Evolutionary conservation across 2,888 invertebrate species (phyloP).

Genomic region (Junonia oenone): DNA sequence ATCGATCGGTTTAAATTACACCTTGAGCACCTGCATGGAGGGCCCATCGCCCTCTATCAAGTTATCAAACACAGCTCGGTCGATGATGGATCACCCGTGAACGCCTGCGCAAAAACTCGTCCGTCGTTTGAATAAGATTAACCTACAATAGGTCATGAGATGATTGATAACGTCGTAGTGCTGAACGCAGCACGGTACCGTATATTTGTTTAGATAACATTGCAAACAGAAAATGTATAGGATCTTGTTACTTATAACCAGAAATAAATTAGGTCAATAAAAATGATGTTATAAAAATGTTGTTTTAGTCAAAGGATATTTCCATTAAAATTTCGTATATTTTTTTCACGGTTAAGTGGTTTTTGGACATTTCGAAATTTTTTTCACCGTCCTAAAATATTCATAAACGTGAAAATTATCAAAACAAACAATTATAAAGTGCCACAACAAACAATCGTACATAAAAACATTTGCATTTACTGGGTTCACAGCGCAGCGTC

Average conservation of each 20-base stretch:
- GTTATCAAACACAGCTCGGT: conserved; percentile 38
- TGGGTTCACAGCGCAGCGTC: conserved; percentile 9
- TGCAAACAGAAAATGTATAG: not conserved
- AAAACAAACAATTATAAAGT: conserved; percentile 2
- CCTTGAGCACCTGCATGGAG: not conserved
- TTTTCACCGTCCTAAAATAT: not conserved
- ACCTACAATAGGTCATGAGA: conserved; percentile 29
- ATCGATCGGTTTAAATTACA: not conserved
- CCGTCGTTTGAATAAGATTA: conserved; percentile 30
- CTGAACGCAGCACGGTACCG: not conserved
- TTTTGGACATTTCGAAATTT: not conserved
- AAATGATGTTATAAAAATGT: not conserved
- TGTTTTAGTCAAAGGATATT: not conserved
- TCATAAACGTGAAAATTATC: not conserved
- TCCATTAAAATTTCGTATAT: not conserved
- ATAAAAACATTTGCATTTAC: conserved; percentile 11
- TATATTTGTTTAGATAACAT: conserved; percentile 1
- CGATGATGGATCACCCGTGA: conserved; percentile 50
- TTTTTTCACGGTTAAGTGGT: not conserved
- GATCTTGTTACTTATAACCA: not conserved
- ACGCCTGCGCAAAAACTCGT: conserved; percentile 24
- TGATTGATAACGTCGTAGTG: conserved; percentile 24
- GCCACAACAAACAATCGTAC: conserved; percentile 11
- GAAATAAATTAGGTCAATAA: not conserved
- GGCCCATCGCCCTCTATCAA: conserved; percentile 6